These are phyloP conservation scores for Archocentrus centrarchus DNA, from an alignment of 2,113 vertebrate genomes.

Conservation along the genomic window DNA sequence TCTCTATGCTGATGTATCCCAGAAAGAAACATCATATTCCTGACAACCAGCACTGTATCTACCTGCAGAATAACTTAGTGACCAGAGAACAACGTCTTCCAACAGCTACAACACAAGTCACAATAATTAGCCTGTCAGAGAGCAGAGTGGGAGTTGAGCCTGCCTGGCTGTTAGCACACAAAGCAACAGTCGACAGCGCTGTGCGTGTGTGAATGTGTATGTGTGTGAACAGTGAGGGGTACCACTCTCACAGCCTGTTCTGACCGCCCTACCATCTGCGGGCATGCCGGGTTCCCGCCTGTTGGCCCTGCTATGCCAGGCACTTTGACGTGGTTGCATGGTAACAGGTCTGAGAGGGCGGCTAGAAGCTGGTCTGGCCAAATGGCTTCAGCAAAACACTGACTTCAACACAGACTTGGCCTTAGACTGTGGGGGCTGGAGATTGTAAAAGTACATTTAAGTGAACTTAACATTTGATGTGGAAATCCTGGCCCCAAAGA, in stretches of 20 bases:
- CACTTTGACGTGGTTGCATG: slow-evolving; percentile 73
- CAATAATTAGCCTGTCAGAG: slow-evolving; percentile 61
- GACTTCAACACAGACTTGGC: slow-evolving; percentile 17
- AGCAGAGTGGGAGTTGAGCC: slow-evolving; percentile 55
- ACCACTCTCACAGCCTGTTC: slow-evolving; percentile 65
- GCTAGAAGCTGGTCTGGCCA: slow-evolving; percentile 52
- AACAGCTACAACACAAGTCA: slow-evolving; percentile 12
- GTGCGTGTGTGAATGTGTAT: slow-evolving; percentile 24
- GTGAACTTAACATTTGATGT: neutral
- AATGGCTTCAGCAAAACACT: slow-evolving; percentile 51
- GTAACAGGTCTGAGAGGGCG: slow-evolving; percentile 72
- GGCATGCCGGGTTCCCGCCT: slow-evolving; percentile 73
- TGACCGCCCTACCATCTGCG: slow-evolving; percentile 76
- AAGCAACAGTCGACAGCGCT: slow-evolving; percentile 55
- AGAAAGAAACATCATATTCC: neutral
- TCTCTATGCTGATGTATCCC: neutral
- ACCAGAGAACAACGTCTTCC: slow-evolving; percentile 11
- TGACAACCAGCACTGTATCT: neutral
- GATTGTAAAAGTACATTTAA: neutral
- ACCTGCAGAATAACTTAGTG: slow-evolving; percentile 18
- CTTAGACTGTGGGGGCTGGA: neutral
- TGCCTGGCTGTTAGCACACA: slow-evolving; percentile 61
- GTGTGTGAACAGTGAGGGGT: slow-evolving; percentile 53
- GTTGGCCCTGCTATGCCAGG: slow-evolving; percentile 68
- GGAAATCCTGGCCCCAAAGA: neutral